Evolutionary conservation across 2,113 vertebrate genomes (phyloP), one percentile per base, ranked within the genome.

Genomic region (Aix galericulata): DNA sequence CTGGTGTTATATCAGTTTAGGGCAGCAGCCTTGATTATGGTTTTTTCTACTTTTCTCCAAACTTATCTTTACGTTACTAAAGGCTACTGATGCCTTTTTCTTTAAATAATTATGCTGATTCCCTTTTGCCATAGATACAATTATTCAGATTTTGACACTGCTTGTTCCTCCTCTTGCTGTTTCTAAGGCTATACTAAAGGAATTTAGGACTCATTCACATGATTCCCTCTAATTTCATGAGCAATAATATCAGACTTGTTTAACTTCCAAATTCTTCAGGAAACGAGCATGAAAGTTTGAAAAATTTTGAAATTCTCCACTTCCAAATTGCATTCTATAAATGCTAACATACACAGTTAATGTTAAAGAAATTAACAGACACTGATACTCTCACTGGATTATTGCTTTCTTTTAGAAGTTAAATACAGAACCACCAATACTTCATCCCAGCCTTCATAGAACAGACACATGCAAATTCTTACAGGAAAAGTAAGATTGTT

Each of bases 321-420:
- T 59, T 75, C n/a, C 48, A 29, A 69, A n/a, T 53, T 53, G 17
- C 46, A 23, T 26, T 55, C 11, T 55, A 31, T 18, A 56, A 18
- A 36, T 71, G 5, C n/a, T 56, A 48, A 36, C 17, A 17, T 13
- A 29, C 5, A 36, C 1, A 3, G 36, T 56, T 4, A 0, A 12
- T 56, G 17, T n/a, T 40, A 52, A 82, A 56, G 0, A 1, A 5
- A 32, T 38, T 40, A 66, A 67, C 1, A 46, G 38, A 11, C 20
- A 75, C 6, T 26, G 14, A 13, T 14, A 31, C 18, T 82, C 27
- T 63, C 34, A 50, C 13, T 0, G 0, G 22, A 18, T 76, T 60
- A 27, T 76, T 66, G 21, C 4, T 53, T 63, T 44, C 4, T 36
- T 52, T 53, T 52, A 44, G 68, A 76, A 15, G 14, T 69, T 69